These are phyloP conservation scores for Clanis bilineata DNA, from an alignment of 2,888 invertebrate genomes.

Conservation along the genomic window DNA sequence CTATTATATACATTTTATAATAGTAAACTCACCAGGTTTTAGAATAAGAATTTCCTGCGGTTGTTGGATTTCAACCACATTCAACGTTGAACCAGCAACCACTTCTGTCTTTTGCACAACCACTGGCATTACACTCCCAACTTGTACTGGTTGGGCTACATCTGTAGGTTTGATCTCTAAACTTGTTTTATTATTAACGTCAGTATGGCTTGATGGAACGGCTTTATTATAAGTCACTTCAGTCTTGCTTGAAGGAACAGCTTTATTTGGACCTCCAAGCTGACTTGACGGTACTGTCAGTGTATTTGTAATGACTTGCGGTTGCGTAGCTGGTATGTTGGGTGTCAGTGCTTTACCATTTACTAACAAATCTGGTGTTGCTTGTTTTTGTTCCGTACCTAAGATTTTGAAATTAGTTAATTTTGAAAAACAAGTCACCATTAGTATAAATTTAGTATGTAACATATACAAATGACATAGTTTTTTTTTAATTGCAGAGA, in stretches of 20 bases:
- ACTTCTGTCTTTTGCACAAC: neutral
- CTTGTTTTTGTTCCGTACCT: slow-evolving; percentile 51
- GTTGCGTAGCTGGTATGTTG: slow-evolving; percentile 25
- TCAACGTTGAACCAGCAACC: neutral
- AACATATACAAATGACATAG: too few species aligned
- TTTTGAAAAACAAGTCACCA: neutral
- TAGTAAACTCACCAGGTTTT: neutral
- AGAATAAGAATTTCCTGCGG: neutral
- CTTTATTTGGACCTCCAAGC: neutral
- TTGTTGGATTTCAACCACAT: neutral
- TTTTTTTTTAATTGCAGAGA: too few species aligned
- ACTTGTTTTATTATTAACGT: slow-evolving; percentile 16
- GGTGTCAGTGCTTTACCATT: slow-evolving; percentile 47
- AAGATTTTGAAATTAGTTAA: slow-evolving; percentile 2
- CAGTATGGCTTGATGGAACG: neutral
- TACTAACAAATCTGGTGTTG: slow-evolving; percentile 67
- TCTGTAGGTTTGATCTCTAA: slow-evolving; percentile 26
- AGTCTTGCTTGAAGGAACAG: neutral
- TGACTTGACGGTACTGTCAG: slow-evolving; percentile 32
- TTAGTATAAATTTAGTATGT: neutral
- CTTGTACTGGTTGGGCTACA: neutral
- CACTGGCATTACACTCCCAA: neutral
- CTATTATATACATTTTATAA: too few species aligned
- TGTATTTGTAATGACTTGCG: slow-evolving; percentile 33
- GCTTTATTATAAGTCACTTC: neutral